Percentiles rank a stretch among this genome's conserved stretches.
phyloP scores from a whole-genome alignment of 2,888 invertebrate genomes.

The Saturnia japonica region DNA sequence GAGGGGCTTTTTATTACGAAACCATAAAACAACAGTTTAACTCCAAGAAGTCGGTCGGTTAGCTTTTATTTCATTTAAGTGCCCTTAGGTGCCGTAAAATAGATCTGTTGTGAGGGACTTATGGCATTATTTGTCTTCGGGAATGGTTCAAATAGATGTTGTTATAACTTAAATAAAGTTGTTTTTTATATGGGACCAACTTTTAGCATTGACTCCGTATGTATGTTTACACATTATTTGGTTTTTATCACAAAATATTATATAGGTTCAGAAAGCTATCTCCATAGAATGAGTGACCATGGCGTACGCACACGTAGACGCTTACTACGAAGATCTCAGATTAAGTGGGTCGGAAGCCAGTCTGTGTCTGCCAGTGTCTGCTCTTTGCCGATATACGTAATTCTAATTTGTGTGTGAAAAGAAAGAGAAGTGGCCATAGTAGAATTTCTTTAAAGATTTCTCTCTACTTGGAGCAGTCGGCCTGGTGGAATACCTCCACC shows the following conservation, averaged over 20 bases:
- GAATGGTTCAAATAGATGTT: background rate
- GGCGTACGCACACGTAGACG: no score
- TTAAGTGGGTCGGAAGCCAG: no score
- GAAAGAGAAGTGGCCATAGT: no score
- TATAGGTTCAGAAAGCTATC: no score
- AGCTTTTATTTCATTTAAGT: constrained; percentile 47
- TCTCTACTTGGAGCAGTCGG: no score
- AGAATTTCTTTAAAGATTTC: no score
- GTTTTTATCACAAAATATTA: background rate
- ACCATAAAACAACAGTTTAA: constrained; percentile 48
- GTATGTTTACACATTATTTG: background rate
- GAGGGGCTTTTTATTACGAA: constrained; percentile 42
- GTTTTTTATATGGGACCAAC: background rate
- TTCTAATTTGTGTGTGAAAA: no score
- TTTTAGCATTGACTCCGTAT: background rate
- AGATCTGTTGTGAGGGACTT: constrained; percentile 35
- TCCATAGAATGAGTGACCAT: no score
- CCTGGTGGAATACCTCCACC: no score
- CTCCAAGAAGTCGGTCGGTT: constrained; percentile 35
- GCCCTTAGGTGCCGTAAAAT: constrained; percentile 43
- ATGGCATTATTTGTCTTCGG: constrained; percentile 17
- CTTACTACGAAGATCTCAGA: no score
- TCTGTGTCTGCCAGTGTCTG: no score
- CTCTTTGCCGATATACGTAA: no score
- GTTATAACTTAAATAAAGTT: background rate